Percentiles rank a stretch among this genome's conserved stretches.
phyloP scores from a whole-genome alignment of 1,140 invertebrate species.

The Mylabris phalerata region DNA sequence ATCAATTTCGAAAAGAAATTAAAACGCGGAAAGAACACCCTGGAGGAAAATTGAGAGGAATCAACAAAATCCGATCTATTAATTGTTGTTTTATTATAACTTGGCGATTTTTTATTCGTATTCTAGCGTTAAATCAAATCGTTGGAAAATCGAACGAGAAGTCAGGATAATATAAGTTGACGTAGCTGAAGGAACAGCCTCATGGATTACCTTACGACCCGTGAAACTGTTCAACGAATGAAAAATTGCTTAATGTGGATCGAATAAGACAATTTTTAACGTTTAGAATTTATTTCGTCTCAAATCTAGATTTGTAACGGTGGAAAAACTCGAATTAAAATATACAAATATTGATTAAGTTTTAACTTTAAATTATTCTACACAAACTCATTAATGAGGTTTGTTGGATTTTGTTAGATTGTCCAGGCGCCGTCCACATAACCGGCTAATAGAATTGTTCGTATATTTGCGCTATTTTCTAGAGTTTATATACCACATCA shows the following conservation, averaged over 20 bases:
- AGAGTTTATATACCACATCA: background rate
- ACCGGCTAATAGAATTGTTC: background rate
- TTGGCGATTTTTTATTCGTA: too few relatives aligned
- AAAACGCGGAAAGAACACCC: too few relatives aligned
- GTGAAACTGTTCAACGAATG: conserved; percentile 10
- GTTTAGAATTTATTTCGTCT: too few relatives aligned
- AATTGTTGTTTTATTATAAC: too few relatives aligned
- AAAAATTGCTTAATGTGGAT: background rate
- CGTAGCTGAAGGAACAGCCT: conserved; percentile 10
- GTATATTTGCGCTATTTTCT: background rate
- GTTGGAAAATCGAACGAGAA: background rate
- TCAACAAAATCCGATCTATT: too few relatives aligned
- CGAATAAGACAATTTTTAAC: too few relatives aligned
- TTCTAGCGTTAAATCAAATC: background rate
- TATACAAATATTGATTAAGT: too few relatives aligned
- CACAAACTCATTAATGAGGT: conserved; percentile 3
- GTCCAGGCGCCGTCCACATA: background rate
- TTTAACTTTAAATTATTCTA: too few relatives aligned
- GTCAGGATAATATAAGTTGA: conserved; percentile 6
- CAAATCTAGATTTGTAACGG: too few relatives aligned
- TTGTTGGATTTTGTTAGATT: conserved; percentile 2
- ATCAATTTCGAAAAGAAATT: background rate
- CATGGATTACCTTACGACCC: conserved; percentile 9
- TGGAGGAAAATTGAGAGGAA: too few relatives aligned
- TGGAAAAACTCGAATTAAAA: too few relatives aligned